Conservation (phyloP, 2,113 vertebrate species). For the Ceratotherium simum region DNA sequence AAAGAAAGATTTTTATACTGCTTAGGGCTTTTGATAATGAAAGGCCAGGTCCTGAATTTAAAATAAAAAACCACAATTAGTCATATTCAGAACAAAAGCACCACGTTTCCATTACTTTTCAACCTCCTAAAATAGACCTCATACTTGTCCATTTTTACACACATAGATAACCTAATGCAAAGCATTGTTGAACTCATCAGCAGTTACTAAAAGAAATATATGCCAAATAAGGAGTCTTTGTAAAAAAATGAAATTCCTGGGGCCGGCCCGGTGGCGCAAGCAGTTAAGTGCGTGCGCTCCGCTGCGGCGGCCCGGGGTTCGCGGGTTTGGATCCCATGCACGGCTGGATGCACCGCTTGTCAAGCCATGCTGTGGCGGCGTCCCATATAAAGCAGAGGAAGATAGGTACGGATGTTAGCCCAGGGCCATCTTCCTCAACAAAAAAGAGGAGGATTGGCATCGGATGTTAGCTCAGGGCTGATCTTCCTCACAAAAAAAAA, state of each 20-base stretch:
- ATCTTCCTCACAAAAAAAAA: no score
- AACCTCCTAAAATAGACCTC: not conserved
- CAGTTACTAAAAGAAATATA: not conserved
- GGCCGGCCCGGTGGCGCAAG: no score
- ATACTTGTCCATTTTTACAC: not conserved
- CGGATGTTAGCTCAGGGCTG: no score
- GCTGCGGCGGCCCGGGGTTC: no score
- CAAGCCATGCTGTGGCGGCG: no score
- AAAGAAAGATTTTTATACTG: constrained; percentile 94
- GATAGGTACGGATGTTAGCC: no score
- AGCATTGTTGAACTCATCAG: not conserved
- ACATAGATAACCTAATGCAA: not conserved
- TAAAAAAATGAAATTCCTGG: not conserved
- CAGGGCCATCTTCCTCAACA: no score
- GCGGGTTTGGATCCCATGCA: no score
- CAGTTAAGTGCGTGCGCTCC: no score
- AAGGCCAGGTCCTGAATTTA: constrained; percentile 91
- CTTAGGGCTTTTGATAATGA: constrained; percentile 94
- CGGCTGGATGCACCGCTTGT: no score
- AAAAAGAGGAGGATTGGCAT: no score
- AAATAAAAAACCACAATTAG: constrained; percentile 39
- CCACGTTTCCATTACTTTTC: not conserved
- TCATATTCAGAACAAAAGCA: constrained; percentile 28
- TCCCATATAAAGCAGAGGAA: no score
- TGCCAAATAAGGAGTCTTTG: not conserved